Evolutionary conservation across 2,888 invertebrate genomes (phyloP), one percentile per base, ranked within the genome.

Genomic region (Mantis religiosa): DNA sequence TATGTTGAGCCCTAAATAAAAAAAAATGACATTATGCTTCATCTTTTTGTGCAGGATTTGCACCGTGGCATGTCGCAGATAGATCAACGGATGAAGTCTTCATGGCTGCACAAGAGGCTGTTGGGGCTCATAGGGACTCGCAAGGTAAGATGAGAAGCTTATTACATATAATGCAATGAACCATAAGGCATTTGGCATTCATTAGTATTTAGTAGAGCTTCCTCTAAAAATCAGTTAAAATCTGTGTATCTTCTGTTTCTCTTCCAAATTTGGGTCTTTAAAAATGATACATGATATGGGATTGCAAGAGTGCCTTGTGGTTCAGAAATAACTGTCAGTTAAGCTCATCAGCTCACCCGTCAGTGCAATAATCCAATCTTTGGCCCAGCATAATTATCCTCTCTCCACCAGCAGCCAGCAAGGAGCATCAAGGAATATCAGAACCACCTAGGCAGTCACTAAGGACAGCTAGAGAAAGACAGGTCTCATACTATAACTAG

Each of bases 21-120:
- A 41, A 41, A 41, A 41, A 41, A 41, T 41, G 1, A 41, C 41
- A 12, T 34, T 6, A 12, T 41, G 12, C 12, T 34, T 41, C 41
- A 41, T 41, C 41, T 41, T 12, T 41, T 82, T 81, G 30, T 88
- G n/a, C 85, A 97, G 97, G 97, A 95, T 97, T 97, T 94, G 96
- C 96, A 92, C 94, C 95, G 94, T 97, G 97, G 97, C 97, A 97
- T 94, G 96, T 97, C 94, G 96, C 96, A 93, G 95, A 96, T 93
- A 97, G 93, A 91, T 91, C 93, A 84, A 93, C 92, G 94, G 97
- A 97, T 92, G 97, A 97, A 95, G 96, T 97, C 92, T 96, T 96
- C 93, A 95, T 97, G 95, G 96, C 96, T 93, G 96, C 97, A 93
- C 97, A 96, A 94, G 97, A 97, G 93, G 95, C 95, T 92, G 95